Conservation (phyloP, 2,113 vertebrate species). For the Carollia perspicillata region DNA sequence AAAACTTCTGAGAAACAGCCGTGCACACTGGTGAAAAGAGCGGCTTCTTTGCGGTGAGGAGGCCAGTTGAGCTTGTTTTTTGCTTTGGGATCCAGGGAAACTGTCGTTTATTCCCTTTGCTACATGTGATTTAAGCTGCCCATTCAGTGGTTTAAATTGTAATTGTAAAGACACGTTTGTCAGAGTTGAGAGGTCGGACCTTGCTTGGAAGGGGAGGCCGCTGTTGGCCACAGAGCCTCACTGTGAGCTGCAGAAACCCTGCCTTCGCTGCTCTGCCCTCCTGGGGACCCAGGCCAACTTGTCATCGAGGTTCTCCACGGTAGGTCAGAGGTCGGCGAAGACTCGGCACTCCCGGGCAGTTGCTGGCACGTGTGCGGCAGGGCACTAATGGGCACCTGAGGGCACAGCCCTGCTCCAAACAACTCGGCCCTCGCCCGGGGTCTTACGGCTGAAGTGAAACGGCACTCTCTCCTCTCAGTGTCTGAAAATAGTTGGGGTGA, state of each 20-base stretch:
- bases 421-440: background rate
- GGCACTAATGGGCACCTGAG: background rate
- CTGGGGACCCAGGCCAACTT: constrained; percentile 53
- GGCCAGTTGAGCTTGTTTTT: constrained; percentile 34
- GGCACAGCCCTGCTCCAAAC: fast-evolving
- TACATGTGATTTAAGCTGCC: constrained; percentile 52
- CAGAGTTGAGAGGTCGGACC: constrained; percentile 64
- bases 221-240: constrained; percentile 74
- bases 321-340: constrained; percentile 69
- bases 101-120: constrained; percentile 58
- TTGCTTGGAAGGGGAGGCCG: constrained; percentile 51
- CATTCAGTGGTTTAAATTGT: constrained; percentile 43
- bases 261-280: constrained; percentile 50
- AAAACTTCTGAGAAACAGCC: background rate
- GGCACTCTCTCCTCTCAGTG: background rate
- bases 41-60: constrained; percentile 60
- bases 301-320: constrained; percentile 41
- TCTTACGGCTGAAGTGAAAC: background rate
- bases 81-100: constrained; percentile 55
- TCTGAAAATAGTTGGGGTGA: background rate
- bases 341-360: background rate
- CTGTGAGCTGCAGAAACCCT: constrained; percentile 70
- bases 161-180: constrained; percentile 64
- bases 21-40: constrained; percentile 6
- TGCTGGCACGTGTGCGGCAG: background rate